Evolutionary conservation across 2,888 invertebrate genomes (phyloP).

Genomic region (Gnatocerus cornutus): DNA sequence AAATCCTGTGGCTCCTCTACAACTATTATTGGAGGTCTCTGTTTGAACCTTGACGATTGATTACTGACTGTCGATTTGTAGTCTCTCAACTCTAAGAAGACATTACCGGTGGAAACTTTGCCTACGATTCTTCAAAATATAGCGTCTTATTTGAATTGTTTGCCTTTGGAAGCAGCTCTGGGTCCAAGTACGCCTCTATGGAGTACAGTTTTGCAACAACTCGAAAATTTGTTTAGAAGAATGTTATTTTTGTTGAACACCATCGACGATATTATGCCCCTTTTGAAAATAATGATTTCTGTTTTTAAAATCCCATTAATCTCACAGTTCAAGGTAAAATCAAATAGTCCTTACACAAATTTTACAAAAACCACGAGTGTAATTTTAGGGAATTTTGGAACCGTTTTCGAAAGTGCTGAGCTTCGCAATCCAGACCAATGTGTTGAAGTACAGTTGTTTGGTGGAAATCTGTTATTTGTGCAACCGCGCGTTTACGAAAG

Average conservation of each 20-base stretch:
- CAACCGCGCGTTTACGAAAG: slow-evolving; percentile 89
- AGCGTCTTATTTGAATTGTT: slow-evolving; percentile 93
- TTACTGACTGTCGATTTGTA: slow-evolving; percentile 59
- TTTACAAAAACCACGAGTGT: slow-evolving; percentile 11
- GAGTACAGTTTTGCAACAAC: slow-evolving; percentile 86
- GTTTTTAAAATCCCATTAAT: slow-evolving; percentile 90
- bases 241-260: slow-evolving; percentile 81
- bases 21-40: slow-evolving; percentile 87
- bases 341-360: slow-evolving; percentile 23
- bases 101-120: slow-evolving; percentile 80
- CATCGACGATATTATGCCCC: slow-evolving; percentile 80
- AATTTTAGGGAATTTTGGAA: slow-evolving; percentile 85
- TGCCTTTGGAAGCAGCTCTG: slow-evolving; percentile 87
- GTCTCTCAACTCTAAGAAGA: slow-evolving; percentile 85
- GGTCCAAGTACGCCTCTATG: slow-evolving; percentile 82
- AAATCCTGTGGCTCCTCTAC: slow-evolving; percentile 95
- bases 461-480: slow-evolving; percentile 93
- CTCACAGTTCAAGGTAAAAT: slow-evolving; percentile 83
- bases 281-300: slow-evolving; percentile 85
- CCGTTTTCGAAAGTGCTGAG: slow-evolving; percentile 96
- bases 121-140: slow-evolving; percentile 91
- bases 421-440: slow-evolving; percentile 92
- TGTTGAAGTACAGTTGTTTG: slow-evolving; percentile 84
- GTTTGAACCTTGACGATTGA: neutral
- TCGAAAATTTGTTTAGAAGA: slow-evolving; percentile 90